Conservation (phyloP, 2,113 vertebrate genomes). For the Myotis brandtii region DNA sequence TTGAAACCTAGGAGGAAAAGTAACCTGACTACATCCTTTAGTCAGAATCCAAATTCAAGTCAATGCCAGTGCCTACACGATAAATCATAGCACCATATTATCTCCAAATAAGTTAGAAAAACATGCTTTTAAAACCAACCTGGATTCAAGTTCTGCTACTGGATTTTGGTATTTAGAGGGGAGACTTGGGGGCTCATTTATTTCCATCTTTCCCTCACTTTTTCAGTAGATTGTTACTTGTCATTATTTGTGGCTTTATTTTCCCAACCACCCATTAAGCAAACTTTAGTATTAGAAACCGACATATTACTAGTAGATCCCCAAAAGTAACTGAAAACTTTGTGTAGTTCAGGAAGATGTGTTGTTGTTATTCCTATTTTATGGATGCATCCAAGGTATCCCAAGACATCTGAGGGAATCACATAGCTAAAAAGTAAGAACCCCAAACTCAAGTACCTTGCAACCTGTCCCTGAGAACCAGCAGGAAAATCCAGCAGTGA, state of each 20-base stretch:
- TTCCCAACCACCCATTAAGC: background rate
- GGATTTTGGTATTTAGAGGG: background rate
- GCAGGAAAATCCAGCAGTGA: background rate
- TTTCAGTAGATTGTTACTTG: background rate
- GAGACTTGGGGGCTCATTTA: background rate
- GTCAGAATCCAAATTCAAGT: background rate
- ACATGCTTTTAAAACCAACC: background rate
- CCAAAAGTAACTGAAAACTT: background rate
- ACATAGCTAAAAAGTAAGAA: background rate
- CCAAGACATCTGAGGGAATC: background rate
- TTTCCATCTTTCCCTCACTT: background rate
- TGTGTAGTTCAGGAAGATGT: background rate
- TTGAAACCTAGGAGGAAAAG: background rate
- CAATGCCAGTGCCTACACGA: background rate
- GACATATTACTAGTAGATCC: background rate
- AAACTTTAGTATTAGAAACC: background rate
- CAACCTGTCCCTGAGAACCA: background rate
- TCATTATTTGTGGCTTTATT: background rate
- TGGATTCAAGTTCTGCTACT: background rate
- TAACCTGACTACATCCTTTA: background rate
- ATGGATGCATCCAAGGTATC: background rate
- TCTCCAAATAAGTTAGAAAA: background rate
- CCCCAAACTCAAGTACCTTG: background rate
- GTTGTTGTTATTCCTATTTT: background rate
- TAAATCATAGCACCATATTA: background rate